Evolutionary conservation across 2,113 vertebrate species (phyloP).

Genomic region (Forbesichthys papilliferus): DNA sequence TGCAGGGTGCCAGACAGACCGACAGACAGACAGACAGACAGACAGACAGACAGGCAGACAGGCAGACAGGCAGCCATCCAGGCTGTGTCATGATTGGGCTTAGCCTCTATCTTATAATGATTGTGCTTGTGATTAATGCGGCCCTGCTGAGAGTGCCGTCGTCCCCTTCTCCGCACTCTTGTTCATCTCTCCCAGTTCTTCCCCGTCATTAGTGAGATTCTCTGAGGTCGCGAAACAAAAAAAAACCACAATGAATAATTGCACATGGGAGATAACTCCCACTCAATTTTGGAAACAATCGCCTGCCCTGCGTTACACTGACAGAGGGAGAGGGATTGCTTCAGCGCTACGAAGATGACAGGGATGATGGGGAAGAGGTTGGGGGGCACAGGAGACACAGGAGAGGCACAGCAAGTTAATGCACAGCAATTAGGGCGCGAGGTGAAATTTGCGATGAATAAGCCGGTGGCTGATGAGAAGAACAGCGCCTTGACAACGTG

Average conservation of each 20-base stretch:
- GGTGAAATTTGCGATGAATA: constrained; percentile 42
- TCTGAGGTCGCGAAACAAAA: constrained; percentile 2
- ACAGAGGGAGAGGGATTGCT: constrained; percentile 17
- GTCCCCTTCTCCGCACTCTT: constrained; percentile 10
- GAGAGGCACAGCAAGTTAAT: constrained; percentile 32
- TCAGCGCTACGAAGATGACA: constrained; percentile 2
- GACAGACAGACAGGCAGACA: no score
- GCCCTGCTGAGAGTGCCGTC: constrained; percentile 19
- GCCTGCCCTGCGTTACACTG: constrained; percentile 12
- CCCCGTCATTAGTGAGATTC: constrained; percentile 9
- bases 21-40: no score
- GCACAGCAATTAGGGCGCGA: constrained; percentile 51
- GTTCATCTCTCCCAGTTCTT: constrained; percentile 27
- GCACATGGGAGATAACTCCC: constrained; percentile 30
- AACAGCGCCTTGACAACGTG: constrained; percentile 29
- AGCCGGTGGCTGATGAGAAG: constrained; percentile 33
- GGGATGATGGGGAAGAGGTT: not conserved
- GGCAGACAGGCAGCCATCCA: constrained; percentile 4
- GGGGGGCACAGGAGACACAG: not conserved
- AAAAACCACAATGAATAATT: constrained; percentile 23
- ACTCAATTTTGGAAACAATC: constrained; percentile 15
- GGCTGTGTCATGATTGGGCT: constrained; percentile 36
- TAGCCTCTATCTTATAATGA: constrained; percentile 28
- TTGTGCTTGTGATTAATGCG: constrained; percentile 46
- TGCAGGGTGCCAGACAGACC: constrained; percentile 3